Conservation (phyloP, 2,113 vertebrate genomes). For the Cygnus atratus region DNA sequence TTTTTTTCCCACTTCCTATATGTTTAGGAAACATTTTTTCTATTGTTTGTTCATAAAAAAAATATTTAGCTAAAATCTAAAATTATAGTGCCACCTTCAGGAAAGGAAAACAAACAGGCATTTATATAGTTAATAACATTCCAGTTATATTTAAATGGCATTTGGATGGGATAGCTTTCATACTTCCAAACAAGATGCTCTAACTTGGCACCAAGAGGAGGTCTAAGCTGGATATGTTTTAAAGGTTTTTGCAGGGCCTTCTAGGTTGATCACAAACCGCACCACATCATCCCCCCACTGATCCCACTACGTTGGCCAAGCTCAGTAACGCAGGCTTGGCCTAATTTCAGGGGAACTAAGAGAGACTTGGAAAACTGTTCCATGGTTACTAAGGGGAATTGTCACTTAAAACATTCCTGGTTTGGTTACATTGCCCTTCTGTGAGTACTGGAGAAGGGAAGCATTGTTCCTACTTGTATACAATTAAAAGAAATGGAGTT, state of each 20-base stretch:
- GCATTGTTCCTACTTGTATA: neutral
- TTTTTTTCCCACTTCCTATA: neutral
- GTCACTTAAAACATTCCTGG: neutral
- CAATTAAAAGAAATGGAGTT: neutral
- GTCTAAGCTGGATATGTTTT: neutral
- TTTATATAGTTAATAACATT: neutral
- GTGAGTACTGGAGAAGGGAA: neutral
- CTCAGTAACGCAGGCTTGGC: neutral
- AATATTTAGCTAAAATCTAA: neutral
- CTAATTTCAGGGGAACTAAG: neutral
- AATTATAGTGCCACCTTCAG: slow-evolving; percentile 66
- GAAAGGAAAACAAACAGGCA: neutral
- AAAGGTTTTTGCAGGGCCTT: neutral
- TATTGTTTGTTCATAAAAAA: neutral
- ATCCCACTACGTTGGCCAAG: neutral
- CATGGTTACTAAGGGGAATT: neutral
- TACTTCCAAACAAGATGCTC: neutral
- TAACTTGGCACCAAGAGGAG: neutral
- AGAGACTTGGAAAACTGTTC: neutral
- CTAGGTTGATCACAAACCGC: neutral
- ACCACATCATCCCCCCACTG: neutral
- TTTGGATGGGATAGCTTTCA: neutral
- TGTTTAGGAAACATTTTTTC: neutral
- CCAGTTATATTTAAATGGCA: neutral
- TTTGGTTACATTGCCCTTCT: neutral